Percentiles rank a stretch among this genome's conserved stretches.
phyloP scores from a whole-genome alignment of 2,888 invertebrate genomes.

The Biston stratarius region DNA sequence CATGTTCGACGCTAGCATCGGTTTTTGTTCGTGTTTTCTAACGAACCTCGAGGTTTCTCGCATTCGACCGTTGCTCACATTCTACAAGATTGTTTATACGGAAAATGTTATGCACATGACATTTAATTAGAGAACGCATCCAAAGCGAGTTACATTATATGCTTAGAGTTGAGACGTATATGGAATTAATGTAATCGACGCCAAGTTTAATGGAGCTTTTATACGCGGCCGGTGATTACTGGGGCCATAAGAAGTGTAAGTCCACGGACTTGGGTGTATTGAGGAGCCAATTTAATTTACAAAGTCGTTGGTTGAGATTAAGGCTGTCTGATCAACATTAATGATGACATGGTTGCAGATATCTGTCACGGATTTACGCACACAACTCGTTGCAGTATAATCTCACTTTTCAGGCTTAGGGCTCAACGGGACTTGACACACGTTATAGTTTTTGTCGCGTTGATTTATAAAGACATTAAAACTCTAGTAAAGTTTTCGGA shows the following conservation, averaged over 20 bases:
- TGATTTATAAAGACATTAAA: conserved; percentile 5
- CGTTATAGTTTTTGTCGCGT: conserved; percentile 11
- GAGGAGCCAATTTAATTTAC: conserved; percentile 80
- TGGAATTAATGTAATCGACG: conserved; percentile 81
- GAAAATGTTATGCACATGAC: conserved; percentile 64
- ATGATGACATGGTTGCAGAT: conserved; percentile 67
- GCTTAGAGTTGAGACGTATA: conserved; percentile 72
- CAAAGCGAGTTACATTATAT: conserved; percentile 61
- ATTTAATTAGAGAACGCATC: conserved; percentile 73
- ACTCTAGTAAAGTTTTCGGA: not conserved
- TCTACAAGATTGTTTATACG: conserved; percentile 68
- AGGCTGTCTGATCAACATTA: conserved; percentile 60
- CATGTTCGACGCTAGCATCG: conserved; percentile 50
- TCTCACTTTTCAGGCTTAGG: conserved; percentile 32
- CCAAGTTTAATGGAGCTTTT: conserved; percentile 80
- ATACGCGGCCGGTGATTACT: conserved; percentile 75
- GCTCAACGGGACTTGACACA: conserved; percentile 22
- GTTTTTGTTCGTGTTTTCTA: conserved; percentile 59
- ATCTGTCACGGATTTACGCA: conserved; percentile 63
- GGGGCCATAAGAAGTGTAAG: conserved; percentile 75
- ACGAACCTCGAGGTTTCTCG: conserved; percentile 57
- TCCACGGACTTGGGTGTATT: conserved; percentile 67
- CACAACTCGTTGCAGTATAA: conserved; percentile 51
- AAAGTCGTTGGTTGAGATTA: conserved; percentile 80
- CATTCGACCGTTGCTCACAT: conserved; percentile 59